Evolutionary conservation across 2,888 invertebrate species (phyloP), one percentile per base, ranked within the genome.

Genomic region (Pseudococcus viburni): DNA sequence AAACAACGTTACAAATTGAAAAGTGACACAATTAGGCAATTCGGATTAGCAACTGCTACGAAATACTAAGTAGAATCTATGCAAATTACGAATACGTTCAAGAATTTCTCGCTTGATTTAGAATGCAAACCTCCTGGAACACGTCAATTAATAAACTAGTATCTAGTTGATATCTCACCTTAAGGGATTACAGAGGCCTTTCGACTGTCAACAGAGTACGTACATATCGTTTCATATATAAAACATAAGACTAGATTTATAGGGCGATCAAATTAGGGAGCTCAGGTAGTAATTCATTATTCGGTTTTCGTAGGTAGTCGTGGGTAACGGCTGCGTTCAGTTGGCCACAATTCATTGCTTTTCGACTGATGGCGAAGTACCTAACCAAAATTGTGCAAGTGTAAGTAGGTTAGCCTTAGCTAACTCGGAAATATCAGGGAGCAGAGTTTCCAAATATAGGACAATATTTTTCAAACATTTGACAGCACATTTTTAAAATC

Each of bases 211-310:
- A 68, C 26, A 26, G 7, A 26, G 68, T 26, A 26, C 68, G 5
- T 42, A 42, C 42, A 68, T 68, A 68, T 68, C 68, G 26, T 68
- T 68, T 26, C 68, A 68, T 68, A 68, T 68, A 68, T 68, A 68
- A 68, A 68, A 22, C 26, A 26, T 68, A 22, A 26, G 68, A 26
- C 26, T 68, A 68, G 19, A 68, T 68, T 68, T 26, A 26, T 26
- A 26, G 26, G 26, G 19, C 2, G 26, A 68, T 68, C 68, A 68
- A 68, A 68, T 26, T 26, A 68, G 26, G 26, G 7, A 42, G 42
- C 42, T 6, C 9, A 42, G 26, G 17, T 26, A 11, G 12, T 68
- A 68, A 26, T 68, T 68, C 68, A 68, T 68, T 68, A 68, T 68
- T 68, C 68, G 26, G n/a, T 59, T 15, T 59, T 59, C n/a, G 59